Evolutionary conservation across 2,888 invertebrate species (phyloP), one percentile per base, ranked within the genome.

Genomic region (Atethmia centrago): DNA sequence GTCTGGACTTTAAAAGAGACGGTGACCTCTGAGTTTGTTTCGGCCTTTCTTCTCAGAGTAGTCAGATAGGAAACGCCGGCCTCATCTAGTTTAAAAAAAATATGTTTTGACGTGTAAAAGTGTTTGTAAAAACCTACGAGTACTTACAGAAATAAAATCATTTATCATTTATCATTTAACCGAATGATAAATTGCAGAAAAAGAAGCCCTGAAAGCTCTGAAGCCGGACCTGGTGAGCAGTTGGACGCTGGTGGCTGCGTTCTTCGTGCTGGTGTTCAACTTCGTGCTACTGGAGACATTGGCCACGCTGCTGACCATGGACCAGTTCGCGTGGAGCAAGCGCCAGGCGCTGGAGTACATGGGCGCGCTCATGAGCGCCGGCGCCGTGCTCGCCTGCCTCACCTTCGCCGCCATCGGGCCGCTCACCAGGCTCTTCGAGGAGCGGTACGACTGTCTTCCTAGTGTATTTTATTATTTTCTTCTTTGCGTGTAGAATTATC

Each of bases 291-390:
- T 98, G 86, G 99, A 99, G 97, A 98, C 98, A 64, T 96, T 98
- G 83, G 98, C 98, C 36, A 98, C 98, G 16, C 97, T 98, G 5
- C 96, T 99, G 70, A 98, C 98, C 47, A 98, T 98, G 98, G 98
- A 99, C 92, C 98, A 98, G 95, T 98, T 98, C 93, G 98, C 97
- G 47, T 98, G 98, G 98, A 97, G 97, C 76, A 98, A 98, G 94
- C 94, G 96, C 66, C 97, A 98, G 90, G 97, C 98, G 19, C 94
- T 98, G 53, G 97, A 97, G 93, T 98, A 98, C 92, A 98, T 98
- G 97, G 98, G 98, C 64, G 96, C 98, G 71, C 95, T 98, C 77
- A 98, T 99, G 98, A 97, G 98, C 65, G 97, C 97, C 47, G 98
- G 98, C 55, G 98, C 98, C 0, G 93, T 98, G n/a, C 94, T 98